A percentile compares a stretch with the other conserved stretches of the same genome.
phyloP scores from a whole-genome alignment of 1,140 invertebrate species.

The Aphidius gifuensis region DNA sequence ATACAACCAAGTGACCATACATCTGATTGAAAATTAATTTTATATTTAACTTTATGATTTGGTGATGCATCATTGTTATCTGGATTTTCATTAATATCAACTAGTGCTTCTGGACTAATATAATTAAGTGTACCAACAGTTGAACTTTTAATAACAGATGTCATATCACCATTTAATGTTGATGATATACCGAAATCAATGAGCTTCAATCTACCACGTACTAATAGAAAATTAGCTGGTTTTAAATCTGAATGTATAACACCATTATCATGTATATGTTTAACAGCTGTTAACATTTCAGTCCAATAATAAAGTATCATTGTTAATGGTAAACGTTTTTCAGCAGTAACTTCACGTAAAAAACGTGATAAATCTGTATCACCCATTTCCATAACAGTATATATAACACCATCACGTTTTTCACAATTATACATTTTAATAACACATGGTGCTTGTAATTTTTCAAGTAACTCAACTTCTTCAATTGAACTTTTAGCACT shows the following conservation, averaged over 20 bases:
- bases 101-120: slow-evolving; percentile 92
- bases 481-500: slow-evolving; percentile 80
- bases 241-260: slow-evolving; percentile 96
- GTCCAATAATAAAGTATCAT: slow-evolving; percentile 88
- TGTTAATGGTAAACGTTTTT: slow-evolving; percentile 62
- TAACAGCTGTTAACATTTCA: slow-evolving; percentile 89
- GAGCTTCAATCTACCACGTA: slow-evolving; percentile 82
- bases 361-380: slow-evolving; percentile 83
- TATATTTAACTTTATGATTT: slow-evolving; percentile 48
- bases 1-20: slow-evolving; percentile 98
- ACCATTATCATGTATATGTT: slow-evolving; percentile 88
- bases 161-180: slow-evolving; percentile 82
- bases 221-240: slow-evolving; percentile 93
- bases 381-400: slow-evolving; percentile 90
- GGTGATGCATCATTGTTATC: slow-evolving; percentile 37
- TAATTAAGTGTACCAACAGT: slow-evolving; percentile 90
- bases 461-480: slow-evolving; percentile 83
- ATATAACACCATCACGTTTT: slow-evolving; percentile 63
- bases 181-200: slow-evolving; percentile 99
- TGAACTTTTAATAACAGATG: slow-evolving; percentile 80
- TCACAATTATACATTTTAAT: slow-evolving; percentile 82
- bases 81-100: slow-evolving; percentile 52
- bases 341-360: slow-evolving; percentile 62
- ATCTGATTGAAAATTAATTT: slow-evolving; percentile 84
- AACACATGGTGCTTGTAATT: slow-evolving; percentile 80